Percentiles rank a stretch among this genome's conserved stretches.
phyloP scores from a whole-genome alignment of 37 sponge, comb jelly and placozoan species.

The Theonella swinhoei region DNA sequence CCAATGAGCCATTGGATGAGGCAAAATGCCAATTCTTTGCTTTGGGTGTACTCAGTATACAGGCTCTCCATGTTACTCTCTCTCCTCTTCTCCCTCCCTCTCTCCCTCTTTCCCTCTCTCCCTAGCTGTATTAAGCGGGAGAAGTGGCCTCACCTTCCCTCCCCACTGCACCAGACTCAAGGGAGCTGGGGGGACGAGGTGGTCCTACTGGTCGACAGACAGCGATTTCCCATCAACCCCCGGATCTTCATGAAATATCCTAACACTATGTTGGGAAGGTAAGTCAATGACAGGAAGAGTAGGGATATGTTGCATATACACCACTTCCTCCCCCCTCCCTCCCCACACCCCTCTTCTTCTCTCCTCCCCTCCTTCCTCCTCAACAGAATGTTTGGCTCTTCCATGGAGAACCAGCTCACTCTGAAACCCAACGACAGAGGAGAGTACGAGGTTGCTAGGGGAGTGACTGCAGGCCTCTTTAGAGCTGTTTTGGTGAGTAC shows the following conservation, averaged over 20 bases:
- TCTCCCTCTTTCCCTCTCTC: not conserved
- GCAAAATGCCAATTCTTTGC: too few species aligned
- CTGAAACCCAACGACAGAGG: conserved; percentile 62
- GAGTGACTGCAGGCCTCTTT: conserved; percentile 64
- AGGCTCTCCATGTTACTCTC: too few species aligned
- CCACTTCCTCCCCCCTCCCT: not conserved
- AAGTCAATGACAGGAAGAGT: not conserved
- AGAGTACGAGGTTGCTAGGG: conserved; percentile 74
- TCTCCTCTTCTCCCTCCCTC: not conserved
- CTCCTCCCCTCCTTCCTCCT: not conserved
- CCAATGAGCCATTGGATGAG: too few species aligned
- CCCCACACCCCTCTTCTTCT: not conserved
- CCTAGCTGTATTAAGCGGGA: not conserved
- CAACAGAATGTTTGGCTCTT: conserved; percentile 70
- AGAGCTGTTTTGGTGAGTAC: conserved; percentile 73
- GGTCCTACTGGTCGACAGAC: conserved; percentile 56
- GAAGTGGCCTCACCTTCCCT: not conserved
- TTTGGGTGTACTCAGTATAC: too few species aligned
- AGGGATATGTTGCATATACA: not conserved
- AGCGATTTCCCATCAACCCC: conserved; percentile 58
- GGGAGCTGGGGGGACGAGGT: conserved; percentile 32
- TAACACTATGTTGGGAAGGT: conserved; percentile 94
- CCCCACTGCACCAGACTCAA: not conserved
- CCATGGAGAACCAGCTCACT: conserved; percentile 30
- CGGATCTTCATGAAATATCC: conserved; percentile 67